phyloP scores from a whole-genome alignment of 2,797 vertebrate species.

The Echiichthys vipera region DNA sequence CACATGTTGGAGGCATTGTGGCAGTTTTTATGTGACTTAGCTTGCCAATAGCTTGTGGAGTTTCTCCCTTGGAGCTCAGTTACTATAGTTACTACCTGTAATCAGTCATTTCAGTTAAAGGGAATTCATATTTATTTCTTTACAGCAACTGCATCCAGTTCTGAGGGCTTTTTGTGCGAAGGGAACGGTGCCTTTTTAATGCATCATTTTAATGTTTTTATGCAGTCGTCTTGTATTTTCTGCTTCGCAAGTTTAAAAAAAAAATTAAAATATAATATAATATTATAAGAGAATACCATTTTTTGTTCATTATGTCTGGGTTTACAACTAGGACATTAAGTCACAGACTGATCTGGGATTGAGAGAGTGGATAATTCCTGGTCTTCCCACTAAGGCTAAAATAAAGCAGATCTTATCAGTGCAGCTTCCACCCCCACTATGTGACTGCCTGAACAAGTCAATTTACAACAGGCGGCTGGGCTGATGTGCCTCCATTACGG shows the following conservation, averaged over 20 bases:
- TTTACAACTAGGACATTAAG: constrained; percentile 63
- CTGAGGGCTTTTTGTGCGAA: constrained; percentile 2
- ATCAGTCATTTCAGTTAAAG: constrained; percentile 34
- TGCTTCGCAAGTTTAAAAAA: constrained; percentile 33
- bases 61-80: constrained; percentile 25
- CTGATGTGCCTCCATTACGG: constrained; percentile 71
- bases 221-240: constrained; percentile 46
- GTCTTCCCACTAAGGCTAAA: constrained; percentile 56
- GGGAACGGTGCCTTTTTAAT: constrained; percentile 27
- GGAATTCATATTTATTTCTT: constrained; percentile 27
- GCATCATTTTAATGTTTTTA: constrained; percentile 23
- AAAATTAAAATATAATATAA: constrained; percentile 40
- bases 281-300: constrained; percentile 39
- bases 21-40: constrained; percentile 51
- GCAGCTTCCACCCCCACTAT: background rate
- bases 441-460: constrained; percentile 69
- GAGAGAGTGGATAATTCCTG: constrained; percentile 63
- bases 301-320: constrained; percentile 54
- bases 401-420: constrained; percentile 68
- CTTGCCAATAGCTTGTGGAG: constrained; percentile 24
- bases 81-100: constrained; percentile 50
- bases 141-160: constrained; percentile 3
- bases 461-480: constrained; percentile 70
- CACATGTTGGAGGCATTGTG: constrained; percentile 48
- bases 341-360: constrained; percentile 64